Conservation (phyloP, 2,113 vertebrate species). For the Malurus melanocephalus region DNA sequence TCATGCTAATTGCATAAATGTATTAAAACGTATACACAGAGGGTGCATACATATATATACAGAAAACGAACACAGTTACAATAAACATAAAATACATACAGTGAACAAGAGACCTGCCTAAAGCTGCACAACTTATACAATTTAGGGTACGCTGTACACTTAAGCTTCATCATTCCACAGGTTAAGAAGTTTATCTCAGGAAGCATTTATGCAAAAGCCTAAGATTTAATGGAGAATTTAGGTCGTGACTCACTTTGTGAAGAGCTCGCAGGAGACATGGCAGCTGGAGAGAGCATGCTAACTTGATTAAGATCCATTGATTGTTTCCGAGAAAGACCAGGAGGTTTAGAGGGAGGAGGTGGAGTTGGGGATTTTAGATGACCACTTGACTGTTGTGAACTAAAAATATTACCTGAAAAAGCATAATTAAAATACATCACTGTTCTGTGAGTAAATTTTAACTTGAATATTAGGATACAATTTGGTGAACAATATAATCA, state of each 20-base stretch:
- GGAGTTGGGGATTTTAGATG: slow-evolving; percentile 95
- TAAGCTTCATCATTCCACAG: slow-evolving; percentile 62
- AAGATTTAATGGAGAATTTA: slow-evolving; percentile 74
- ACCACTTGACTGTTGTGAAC: slow-evolving; percentile 86
- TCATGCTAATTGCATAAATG: slow-evolving; percentile 56
- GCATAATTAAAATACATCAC: slow-evolving; percentile 5
- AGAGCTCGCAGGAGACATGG: slow-evolving; percentile 90
- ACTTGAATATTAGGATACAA: background rate
- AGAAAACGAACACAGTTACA: slow-evolving; percentile 76
- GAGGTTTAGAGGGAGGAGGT: slow-evolving; percentile 83
- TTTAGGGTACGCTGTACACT: slow-evolving; percentile 64
- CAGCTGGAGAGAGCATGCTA: slow-evolving; percentile 89
- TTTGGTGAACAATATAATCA: background rate
- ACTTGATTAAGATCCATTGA: slow-evolving; percentile 90
- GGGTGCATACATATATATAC: slow-evolving; percentile 74
- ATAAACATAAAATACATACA: slow-evolving; percentile 77
- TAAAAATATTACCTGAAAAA: slow-evolving; percentile 76
- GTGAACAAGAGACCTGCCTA: slow-evolving; percentile 71
- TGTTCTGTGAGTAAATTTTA: background rate
- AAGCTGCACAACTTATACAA: slow-evolving; percentile 67
- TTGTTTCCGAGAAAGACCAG: slow-evolving; percentile 90
- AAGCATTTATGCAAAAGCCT: slow-evolving; percentile 70
- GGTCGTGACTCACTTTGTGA: slow-evolving; percentile 91
- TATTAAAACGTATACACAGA: slow-evolving; percentile 75
- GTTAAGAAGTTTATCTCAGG: slow-evolving; percentile 60